A percentile compares a stretch with the other conserved stretches of the same genome.
phyloP scores from a whole-genome alignment of 1,140 invertebrate species.

The Papilio helenus region DNA sequence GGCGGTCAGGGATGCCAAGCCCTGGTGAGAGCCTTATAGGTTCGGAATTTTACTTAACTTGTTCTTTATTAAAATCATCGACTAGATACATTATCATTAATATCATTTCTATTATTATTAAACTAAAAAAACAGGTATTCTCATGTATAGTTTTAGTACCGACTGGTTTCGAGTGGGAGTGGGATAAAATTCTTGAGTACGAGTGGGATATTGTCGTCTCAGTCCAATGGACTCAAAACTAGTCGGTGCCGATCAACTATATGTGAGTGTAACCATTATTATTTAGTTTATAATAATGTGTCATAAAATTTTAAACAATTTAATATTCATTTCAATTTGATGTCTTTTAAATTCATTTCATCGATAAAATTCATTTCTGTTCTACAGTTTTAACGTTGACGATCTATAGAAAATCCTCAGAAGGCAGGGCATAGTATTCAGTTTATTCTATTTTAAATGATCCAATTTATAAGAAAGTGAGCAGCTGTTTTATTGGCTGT shows the following conservation, averaged over 20 bases:
- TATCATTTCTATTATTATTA: constrained; percentile 42
- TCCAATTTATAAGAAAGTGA: constrained; percentile 45
- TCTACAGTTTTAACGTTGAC: constrained; percentile 53
- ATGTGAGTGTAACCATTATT: neutral
- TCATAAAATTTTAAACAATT: constrained; percentile 5
- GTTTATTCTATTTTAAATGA: constrained; percentile 48
- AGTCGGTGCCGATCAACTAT: neutral
- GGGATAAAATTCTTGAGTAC: too few relatives aligned
- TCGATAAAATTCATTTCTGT: constrained; percentile 54
- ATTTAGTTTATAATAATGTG: neutral
- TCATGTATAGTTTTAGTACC: neutral
- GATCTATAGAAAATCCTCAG: constrained; percentile 69
- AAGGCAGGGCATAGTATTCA: constrained; percentile 75
- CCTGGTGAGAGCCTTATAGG: constrained; percentile 83
- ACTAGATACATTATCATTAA: constrained; percentile 47
- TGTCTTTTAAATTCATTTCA: constrained; percentile 47
- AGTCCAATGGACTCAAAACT: neutral
- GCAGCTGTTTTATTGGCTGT: constrained; percentile 64
- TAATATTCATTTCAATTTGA: constrained; percentile 46
- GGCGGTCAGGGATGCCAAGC: constrained; percentile 83
- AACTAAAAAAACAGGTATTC: neutral
- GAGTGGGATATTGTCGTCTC: neutral
- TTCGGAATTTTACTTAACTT: constrained; percentile 80
- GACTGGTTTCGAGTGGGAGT: neutral
- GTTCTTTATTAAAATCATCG: constrained; percentile 65